A percentile compares a stretch with the other conserved stretches of the same genome.
Conservation (phyloP, 2,888 invertebrate species). For the Pardosa pseudoannulata region DNA sequence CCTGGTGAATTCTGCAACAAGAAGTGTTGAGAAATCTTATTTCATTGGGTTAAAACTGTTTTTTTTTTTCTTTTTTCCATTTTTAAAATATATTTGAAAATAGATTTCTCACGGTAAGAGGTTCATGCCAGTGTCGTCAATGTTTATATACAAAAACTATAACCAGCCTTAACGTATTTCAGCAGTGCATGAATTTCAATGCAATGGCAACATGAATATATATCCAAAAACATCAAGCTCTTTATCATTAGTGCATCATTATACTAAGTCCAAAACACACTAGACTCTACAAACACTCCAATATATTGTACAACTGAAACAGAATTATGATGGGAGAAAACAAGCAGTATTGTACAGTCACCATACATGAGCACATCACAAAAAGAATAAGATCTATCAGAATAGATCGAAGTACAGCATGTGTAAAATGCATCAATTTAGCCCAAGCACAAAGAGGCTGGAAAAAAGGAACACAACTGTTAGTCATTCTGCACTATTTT, state of each 20-base stretch:
- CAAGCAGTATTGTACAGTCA: slow-evolving; percentile 49
- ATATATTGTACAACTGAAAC: slow-evolving; percentile 64
- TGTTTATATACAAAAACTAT: slow-evolving; percentile 68
- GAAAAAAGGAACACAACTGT: slow-evolving; percentile 49
- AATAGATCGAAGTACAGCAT: slow-evolving; percentile 42
- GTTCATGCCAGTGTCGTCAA: slow-evolving; percentile 40
- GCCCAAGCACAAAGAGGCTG: slow-evolving; percentile 46
- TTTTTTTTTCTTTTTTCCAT: not conserved
- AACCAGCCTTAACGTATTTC: slow-evolving; percentile 61
- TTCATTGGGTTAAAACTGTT: slow-evolving; percentile 17
- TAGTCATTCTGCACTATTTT: slow-evolving; percentile 54
- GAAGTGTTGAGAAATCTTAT: slow-evolving; percentile 59
- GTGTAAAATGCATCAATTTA: slow-evolving; percentile 43
- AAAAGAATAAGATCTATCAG: slow-evolving; percentile 40
- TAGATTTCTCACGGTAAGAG: slow-evolving; percentile 28
- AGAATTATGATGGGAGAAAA: slow-evolving; percentile 30
- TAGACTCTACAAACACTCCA: slow-evolving; percentile 71
- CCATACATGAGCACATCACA: slow-evolving; percentile 60
- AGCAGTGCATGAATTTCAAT: slow-evolving; percentile 69
- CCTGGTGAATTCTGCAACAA: slow-evolving; percentile 35
- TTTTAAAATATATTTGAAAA: slow-evolving; percentile 66
- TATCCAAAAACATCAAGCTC: slow-evolving; percentile 72
- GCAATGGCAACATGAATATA: slow-evolving; percentile 72
- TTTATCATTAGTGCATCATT: slow-evolving; percentile 71
- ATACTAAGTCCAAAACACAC: slow-evolving; percentile 66